Percentiles rank a stretch among this genome's conserved stretches.
Evolutionary conservation across 2,797 vertebrate genomes (phyloP).

Genomic region (Mycteria americana): DNA sequence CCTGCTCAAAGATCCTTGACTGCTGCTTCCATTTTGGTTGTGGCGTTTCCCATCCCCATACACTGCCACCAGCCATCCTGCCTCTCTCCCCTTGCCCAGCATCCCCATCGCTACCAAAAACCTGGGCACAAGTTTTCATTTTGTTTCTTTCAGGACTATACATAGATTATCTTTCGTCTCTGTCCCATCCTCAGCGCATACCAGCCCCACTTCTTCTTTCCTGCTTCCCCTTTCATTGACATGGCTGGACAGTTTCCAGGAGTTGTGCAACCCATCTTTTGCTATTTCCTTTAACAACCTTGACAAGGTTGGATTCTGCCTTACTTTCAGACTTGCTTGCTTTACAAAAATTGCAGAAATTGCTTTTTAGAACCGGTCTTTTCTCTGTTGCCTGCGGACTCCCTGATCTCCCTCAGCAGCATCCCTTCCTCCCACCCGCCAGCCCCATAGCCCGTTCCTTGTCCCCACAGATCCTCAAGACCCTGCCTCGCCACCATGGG

Average conservation of each 20-base stretch:
- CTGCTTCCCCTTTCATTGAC: neutral
- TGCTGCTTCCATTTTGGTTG: neutral
- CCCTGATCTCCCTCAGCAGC: neutral
- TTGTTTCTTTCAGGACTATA: neutral
- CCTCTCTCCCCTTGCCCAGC: neutral
- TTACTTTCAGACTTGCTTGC: neutral
- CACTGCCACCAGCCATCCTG: neutral
- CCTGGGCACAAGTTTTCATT: neutral
- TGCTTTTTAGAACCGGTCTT: neutral
- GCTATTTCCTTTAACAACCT: neutral
- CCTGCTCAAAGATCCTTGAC: neutral
- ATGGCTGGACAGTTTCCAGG: neutral
- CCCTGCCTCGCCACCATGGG: rapidly evolving
- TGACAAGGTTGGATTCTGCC: neutral
- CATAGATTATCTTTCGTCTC: neutral
- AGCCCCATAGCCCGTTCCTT: rapidly evolving
- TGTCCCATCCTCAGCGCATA: neutral
- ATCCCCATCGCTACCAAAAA: neutral
- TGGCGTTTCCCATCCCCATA: neutral
- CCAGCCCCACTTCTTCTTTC: neutral
- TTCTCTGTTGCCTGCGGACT: neutral
- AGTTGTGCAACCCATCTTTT: neutral
- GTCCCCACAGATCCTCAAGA: neutral
- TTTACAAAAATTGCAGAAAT: neutral
- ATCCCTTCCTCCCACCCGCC: neutral